Evolutionary conservation across 2,113 vertebrate species (phyloP), one percentile per base, ranked within the genome.

Genomic region (Oplegnathus fasciatus): DNA sequence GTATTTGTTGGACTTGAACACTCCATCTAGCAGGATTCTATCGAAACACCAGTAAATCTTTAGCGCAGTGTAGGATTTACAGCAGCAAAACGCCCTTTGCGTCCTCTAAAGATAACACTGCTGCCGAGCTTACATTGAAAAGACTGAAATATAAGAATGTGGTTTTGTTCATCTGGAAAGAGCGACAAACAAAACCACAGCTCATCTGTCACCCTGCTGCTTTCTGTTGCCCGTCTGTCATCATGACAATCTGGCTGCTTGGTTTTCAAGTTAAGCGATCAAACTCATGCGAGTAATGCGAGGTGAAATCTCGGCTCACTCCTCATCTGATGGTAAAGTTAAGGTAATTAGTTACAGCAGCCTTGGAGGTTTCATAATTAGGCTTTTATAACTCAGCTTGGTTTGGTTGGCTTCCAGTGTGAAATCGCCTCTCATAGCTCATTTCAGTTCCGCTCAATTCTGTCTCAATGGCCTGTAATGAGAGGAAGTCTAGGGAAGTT

Each of bases 281-380:
- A 83, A 73, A 68, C 40, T 28, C 42, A 67, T 67, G 78, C 6
- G 4, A 82, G 46, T 84, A 81, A 85, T 80, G 50, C 2, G 1
- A 66, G 78, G 54, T 74, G 89, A 88, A 81, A 78, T 42, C 46
- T 78, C 13, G 0, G 40, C 65, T 83, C 48, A 3, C 20, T 32
- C 77, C 20, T 71, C 18, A 1, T 82, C 48, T 81, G 55, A 70
- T 52, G 44, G n/a, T 68, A 37, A 78, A 80, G 75, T 76, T 70
- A 34, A 58, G 61, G 32, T 68, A 66, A 86, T 90, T 86, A 85
- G 77, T 67, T 58, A 58, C 78, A 76, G 81, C 64, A 9, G 46
- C 65, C 67, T 71, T n/a, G 6, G 28, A 61, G 60, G 5, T 46
- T 17, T 81, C 9, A 32, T 84, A 67, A 79, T 91, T 73, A 69